Base-by-base conservation (phyloP, 2,113 vertebrate species). In the Phalacrocorax pelagicus region DNA sequence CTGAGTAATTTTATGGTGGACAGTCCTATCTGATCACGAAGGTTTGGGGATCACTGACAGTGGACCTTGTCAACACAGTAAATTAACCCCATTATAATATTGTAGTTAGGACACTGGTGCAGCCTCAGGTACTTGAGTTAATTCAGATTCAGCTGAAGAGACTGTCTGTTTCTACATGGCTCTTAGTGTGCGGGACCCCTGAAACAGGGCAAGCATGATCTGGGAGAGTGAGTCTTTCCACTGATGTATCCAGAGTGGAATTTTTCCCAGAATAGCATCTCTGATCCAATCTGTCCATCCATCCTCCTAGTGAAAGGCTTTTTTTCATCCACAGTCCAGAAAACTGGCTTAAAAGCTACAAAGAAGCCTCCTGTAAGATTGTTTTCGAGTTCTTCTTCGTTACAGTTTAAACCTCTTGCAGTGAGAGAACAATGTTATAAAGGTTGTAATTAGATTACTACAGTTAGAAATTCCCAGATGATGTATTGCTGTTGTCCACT, bases 381-480 rank as follows among this genome's bases (percentile, higher is more conserved):
- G 54, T 54, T 77, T 34, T 44, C 3, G 8, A 72, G 40, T 44
- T 86, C 24, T 86, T 62, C 63, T 80, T 90, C 24, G 9, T 73
- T 80, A 29, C 10, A 23, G 15, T 58, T 80, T 61, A 86, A 93
- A 70, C 51, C 22, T 61, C 62, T 94, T 54, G 46, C 58, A 90
- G 46, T 47, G 46, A 94, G 79, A 49, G 84, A 86, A 61, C 27
- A 62, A n/a, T 16, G 13, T 82, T 93, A 58, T 38, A 92, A 82
- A 77, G 42, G 22, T 46, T 72, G 32, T 77, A 62, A 78, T 88
- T 80, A 42, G 58, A 66, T 86, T 62, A 13, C 15, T 46, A 5
- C 23, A n/a, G 55, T 92, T 92, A 44, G 87, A 90, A 95, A 70
- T 90, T 86, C 79, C 38, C 67, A 7, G 49, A 34, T 74, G 84